Evolutionary conservation across 2,113 vertebrate species (phyloP).

Genomic region (Mustela nigripes): DNA sequence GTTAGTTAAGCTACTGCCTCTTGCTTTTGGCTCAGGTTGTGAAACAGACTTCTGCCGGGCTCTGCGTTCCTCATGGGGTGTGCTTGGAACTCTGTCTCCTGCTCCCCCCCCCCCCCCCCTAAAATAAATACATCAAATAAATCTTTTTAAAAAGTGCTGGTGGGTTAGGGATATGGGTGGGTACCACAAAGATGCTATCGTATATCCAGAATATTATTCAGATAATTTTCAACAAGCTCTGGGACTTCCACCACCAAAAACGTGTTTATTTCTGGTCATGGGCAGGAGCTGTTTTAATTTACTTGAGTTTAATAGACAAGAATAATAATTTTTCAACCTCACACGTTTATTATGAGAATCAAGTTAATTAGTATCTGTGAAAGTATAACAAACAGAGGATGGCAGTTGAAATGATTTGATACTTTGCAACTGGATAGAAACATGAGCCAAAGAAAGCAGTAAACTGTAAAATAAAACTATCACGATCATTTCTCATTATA

Average conservation of each 20-base stretch:
- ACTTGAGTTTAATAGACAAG: slow-evolving; percentile 9
- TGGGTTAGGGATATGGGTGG: background rate
- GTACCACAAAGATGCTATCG: background rate
- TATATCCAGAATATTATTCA: background rate
- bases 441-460: background rate
- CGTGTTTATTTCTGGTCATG: background rate
- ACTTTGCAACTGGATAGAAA: slow-evolving; percentile 40
- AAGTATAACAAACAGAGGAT: slow-evolving; percentile 27
- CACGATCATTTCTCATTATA: background rate
- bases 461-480: slow-evolving; percentile 48
- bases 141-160: background rate
- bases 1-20: background rate
- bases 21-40: background rate
- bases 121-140: background rate
- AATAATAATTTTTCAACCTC: slow-evolving; percentile 41
- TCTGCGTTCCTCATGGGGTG: background rate
- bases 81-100: background rate
- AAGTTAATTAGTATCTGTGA: slow-evolving; percentile 16
- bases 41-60: background rate
- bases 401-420: slow-evolving; percentile 31
- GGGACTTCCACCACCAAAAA: background rate
- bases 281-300: slow-evolving; percentile 11
- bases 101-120: background rate
- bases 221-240: slow-evolving; percentile 41
- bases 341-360: background rate